phyloP scores from a whole-genome alignment of 2,888 invertebrate species.

The Piscicola geometra region DNA sequence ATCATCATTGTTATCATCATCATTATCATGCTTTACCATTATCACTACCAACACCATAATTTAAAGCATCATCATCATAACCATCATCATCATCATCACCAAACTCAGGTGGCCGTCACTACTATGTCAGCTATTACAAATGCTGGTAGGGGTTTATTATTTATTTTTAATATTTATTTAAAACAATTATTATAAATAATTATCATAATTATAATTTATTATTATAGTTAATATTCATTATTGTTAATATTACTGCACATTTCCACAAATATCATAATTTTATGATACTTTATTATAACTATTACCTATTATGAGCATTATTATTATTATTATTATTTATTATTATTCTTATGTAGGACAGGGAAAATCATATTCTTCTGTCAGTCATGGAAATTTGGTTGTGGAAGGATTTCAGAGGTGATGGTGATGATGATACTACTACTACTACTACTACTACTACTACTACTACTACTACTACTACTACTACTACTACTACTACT shows the following conservation, averaged over 20 bases:
- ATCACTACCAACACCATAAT: neutral
- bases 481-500: slow-evolving; percentile 13
- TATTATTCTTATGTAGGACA: neutral
- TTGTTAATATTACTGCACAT: neutral
- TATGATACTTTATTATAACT: too few species aligned
- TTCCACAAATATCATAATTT: too few species aligned
- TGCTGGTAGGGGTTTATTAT: neutral
- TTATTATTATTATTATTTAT: neutral
- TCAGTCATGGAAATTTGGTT: slow-evolving; percentile 39
- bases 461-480: neutral
- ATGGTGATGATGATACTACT: slow-evolving; percentile 11
- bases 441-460: neutral
- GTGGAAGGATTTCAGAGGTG: slow-evolving; percentile 43
- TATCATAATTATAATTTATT: neutral
- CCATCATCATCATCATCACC: slow-evolving; percentile 5
- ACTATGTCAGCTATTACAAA: slow-evolving; percentile 27
- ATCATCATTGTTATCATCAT: slow-evolving; percentile 1
- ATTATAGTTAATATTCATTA: too few species aligned
- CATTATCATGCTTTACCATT: neutral
- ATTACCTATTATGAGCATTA: too few species aligned
- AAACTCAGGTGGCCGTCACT: neutral
- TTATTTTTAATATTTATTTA: neutral
- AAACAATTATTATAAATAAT: neutral
- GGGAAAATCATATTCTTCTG: slow-evolving; percentile 38
- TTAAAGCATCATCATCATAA: neutral